phyloP scores from a whole-genome alignment of 2,888 invertebrate genomes.

The Torymus tubicola region DNA sequence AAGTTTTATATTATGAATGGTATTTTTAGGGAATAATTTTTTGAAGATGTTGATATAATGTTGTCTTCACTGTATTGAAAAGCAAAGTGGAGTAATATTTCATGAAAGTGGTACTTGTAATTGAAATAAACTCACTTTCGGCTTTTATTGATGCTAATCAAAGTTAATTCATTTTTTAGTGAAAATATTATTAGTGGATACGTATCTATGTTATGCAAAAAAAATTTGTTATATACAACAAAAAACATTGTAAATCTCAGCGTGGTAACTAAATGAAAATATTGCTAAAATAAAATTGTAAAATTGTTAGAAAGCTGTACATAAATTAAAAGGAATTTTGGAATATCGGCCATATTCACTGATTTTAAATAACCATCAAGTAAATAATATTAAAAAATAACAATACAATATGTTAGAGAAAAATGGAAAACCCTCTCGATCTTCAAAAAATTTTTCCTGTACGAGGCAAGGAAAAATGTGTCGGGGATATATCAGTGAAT shows the following conservation, averaged over 20 bases:
- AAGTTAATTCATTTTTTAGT: too few relatives aligned
- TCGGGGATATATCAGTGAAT: slow-evolving; percentile 71
- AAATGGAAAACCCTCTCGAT: not conserved
- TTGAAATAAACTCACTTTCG: not conserved
- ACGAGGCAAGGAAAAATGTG: slow-evolving; percentile 59
- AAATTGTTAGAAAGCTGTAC: not conserved
- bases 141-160: too few relatives aligned
- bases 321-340: slow-evolving; percentile 26
- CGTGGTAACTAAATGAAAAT: not conserved
- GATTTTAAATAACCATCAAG: slow-evolving; percentile 14
- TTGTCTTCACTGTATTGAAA: not conserved
- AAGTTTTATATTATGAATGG: too few relatives aligned
- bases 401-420: not conserved
- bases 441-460: slow-evolving; percentile 52
- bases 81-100: not conserved
- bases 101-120: not conserved
- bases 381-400: slow-evolving; percentile 9
- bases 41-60: slow-evolving; percentile 27
- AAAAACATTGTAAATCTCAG: not conserved
- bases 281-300: not conserved
- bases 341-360: slow-evolving; percentile 58
- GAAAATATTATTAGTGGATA: too few relatives aligned
- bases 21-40: slow-evolving; percentile 9
- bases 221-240: too few relatives aligned
- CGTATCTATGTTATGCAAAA: too few relatives aligned